Base-by-base conservation (phyloP, 2,797 vertebrate genomes). In the Heterohyrax brucei region DNA sequence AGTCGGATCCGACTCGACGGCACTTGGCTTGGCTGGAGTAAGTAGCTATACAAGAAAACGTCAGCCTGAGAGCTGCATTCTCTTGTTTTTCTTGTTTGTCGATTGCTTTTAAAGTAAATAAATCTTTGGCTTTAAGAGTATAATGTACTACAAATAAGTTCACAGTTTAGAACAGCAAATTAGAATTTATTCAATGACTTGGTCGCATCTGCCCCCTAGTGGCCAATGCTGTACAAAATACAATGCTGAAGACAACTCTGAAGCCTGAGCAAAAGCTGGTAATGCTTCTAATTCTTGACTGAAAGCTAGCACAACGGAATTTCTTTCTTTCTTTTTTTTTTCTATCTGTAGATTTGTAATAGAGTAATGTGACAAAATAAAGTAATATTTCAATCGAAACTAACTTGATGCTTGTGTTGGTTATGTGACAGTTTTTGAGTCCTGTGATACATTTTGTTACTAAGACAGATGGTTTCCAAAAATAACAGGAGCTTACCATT, bases 151-250 rank as follows among this genome's bases (percentile, higher is more conserved):
- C 24, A 89, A 87, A 83, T 44, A 46, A 46, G 50, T 86, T 77
- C 26, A 77, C 86, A 95, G 59, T 92, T 87, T 88, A 4, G 91
- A 94, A 44, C 0, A 87, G 10, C 26, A 12, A 64, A 3, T 33
- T 33, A 39, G 53, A 89, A 79, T 7, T 68, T 86, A 66, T n/a
- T 87, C 86, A 87, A 97, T 95, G 21, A 24, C 77, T 76, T 95
- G 87, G 92, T 91, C 80, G 82, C 2, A 2, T 83, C 72, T 96
- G 96, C 97, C 97, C 96, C 64, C 97, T 97, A 76, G 95, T 96
- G 97, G 96, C 21, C 48, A 64, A 18, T 80, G 6, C 0, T 53
- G 4, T 66, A 26, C 30, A 79, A 76, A 44, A 10, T 78, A 10
- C 12, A 77, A 30, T n/a, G 18, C 5, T 59, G 30, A 93, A 22